A percentile compares a stretch with the other conserved stretches of the same genome.
Evolutionary conservation across 2,113 vertebrate genomes (phyloP).

Genomic region (Thymallus thymallus): DNA sequence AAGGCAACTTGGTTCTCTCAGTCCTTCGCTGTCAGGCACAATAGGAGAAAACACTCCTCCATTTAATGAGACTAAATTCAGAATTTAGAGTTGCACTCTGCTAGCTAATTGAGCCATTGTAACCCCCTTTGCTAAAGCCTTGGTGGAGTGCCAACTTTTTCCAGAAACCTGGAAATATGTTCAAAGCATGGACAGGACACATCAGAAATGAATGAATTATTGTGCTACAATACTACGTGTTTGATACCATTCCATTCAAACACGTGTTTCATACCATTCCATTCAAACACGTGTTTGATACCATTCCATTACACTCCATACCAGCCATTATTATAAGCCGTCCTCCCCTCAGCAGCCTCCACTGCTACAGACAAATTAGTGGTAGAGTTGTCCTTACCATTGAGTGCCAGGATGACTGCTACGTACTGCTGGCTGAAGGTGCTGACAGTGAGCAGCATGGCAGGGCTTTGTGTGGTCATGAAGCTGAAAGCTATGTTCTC

Average conservation of each 20-base stretch:
- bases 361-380: too few relatives aligned
- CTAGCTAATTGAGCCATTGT: neutral
- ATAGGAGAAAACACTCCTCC: too few relatives aligned
- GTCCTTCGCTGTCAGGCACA: too few relatives aligned
- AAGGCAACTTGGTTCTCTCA: neutral
- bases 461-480: conserved; percentile 82
- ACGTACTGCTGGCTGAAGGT: conserved; percentile 87
- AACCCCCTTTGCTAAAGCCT: neutral
- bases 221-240: too few relatives aligned
- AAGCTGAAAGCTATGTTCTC: conserved; percentile 90
- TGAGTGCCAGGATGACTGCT: conserved; percentile 85
- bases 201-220: too few relatives aligned
- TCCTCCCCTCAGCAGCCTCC: too few relatives aligned
- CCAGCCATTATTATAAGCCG: too few relatives aligned
- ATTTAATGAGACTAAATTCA: neutral
- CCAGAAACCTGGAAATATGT: neutral
- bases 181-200: too few relatives aligned
- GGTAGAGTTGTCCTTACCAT: conserved; percentile 72
- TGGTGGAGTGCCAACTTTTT: neutral
- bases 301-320: too few relatives aligned
- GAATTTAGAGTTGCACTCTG: neutral
- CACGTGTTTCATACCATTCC: too few relatives aligned
- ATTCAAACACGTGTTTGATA: too few relatives aligned
- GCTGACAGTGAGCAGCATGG: conserved; percentile 87
- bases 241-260: too few relatives aligned